Percentiles rank a stretch among this genome's conserved stretches.
These are phyloP conservation scores for Microhierax caerulescens DNA, from an alignment of 2,797 vertebrate genomes.

Conservation along the genomic window DNA sequence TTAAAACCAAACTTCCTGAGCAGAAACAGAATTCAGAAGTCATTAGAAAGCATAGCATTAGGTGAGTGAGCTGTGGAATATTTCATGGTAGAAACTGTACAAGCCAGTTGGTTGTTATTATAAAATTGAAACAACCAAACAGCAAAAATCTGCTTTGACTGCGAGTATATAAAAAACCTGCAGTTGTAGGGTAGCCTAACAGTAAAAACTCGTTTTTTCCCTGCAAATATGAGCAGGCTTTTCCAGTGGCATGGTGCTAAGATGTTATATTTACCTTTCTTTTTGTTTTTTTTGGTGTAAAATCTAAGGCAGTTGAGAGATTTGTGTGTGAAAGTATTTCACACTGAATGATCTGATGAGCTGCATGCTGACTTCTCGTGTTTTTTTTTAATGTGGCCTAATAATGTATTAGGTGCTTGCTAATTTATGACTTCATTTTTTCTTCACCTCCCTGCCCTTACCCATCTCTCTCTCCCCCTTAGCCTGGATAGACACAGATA, in stretches of 20 bases:
- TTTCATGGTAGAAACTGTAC: not conserved
- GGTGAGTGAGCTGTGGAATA: not conserved
- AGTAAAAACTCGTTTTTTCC: not conserved
- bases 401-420: not conserved
- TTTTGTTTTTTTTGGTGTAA: not conserved
- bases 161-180: not conserved
- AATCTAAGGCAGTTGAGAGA: not conserved
- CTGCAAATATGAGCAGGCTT: not conserved
- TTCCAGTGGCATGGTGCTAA: not conserved
- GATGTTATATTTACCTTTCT: not conserved
- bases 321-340: not conserved
- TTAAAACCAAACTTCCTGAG: not conserved
- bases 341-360: not conserved
- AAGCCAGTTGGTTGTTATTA: not conserved
- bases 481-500: not conserved
- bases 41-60: not conserved
- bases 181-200: not conserved
- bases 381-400: not conserved
- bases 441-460: not conserved
- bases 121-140: not conserved
- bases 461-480: not conserved
- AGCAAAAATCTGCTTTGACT: not conserved
- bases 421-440: not conserved
- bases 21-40: not conserved
- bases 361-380: not conserved